Conservation (phyloP, 1,140 invertebrate genomes). For the Papilio xuthus region DNA sequence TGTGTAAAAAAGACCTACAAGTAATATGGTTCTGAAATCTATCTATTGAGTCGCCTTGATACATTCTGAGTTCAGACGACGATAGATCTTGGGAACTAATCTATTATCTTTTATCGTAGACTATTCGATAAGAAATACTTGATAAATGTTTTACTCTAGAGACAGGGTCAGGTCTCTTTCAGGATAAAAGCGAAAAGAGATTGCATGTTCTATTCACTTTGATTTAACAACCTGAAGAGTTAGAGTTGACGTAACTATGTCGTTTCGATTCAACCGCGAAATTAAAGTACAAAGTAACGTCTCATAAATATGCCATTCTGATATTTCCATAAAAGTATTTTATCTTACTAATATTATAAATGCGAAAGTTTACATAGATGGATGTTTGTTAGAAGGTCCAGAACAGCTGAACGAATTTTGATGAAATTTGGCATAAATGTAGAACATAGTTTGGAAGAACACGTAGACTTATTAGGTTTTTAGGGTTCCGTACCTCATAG, state of each 20-base stretch:
- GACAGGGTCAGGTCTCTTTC: neutral
- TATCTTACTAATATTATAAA: no score
- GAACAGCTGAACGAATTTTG: no score
- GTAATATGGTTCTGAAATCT: neutral
- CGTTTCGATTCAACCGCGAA: no score
- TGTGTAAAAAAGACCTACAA: neutral
- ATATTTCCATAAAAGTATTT: no score
- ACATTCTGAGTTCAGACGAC: neutral
- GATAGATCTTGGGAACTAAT: neutral
- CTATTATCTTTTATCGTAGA: constrained; percentile 2
- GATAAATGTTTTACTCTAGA: neutral
- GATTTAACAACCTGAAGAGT: neutral
- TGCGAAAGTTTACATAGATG: no score
- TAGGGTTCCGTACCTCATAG: no score
- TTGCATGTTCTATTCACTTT: neutral
- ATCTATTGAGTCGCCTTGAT: neutral
- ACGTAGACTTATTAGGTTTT: no score
- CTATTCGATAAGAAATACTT: neutral
- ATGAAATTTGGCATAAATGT: no score
- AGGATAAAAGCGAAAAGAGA: neutral
- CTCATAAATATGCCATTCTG: no score
- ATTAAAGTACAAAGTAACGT: no score
- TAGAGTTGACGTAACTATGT: neutral
- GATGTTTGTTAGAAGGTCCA: no score
- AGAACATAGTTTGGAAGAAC: no score